Evolutionary conservation across 2,888 invertebrate genomes (phyloP).

Genomic region (Eupithecia dodoneata): DNA sequence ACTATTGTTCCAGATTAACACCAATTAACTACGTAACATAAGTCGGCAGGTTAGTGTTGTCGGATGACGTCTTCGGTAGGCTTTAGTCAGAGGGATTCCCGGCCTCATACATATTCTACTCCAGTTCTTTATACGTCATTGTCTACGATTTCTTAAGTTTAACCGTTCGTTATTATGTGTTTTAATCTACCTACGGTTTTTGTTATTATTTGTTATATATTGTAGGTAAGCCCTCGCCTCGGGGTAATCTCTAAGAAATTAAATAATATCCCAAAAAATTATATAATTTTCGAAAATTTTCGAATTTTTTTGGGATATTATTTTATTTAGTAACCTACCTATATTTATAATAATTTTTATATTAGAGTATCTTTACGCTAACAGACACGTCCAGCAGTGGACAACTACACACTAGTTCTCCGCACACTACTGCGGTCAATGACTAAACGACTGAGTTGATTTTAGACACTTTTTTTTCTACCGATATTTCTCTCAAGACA

Average conservation of each 20-base stretch:
- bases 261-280: too few relatives aligned
- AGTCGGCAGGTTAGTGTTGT: neutral
- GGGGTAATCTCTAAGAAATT: too few relatives aligned
- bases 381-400: neutral
- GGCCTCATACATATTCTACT: constrained; percentile 9
- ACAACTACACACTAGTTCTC: neutral
- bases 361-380: neutral
- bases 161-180: too few relatives aligned
- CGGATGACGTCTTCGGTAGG: neutral
- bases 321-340: neutral
- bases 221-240: too few relatives aligned
- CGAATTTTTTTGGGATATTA: too few relatives aligned
- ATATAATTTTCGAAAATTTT: too few relatives aligned
- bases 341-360: neutral
- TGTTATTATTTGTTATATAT: too few relatives aligned
- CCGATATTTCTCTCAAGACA: neutral
- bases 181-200: neutral
- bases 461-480: neutral
- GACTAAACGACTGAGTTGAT: neutral
- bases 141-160: neutral
- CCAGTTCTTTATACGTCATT: constrained; percentile 4
- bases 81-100: constrained; percentile 5
- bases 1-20: neutral
- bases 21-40: neutral
- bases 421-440: neutral